Conservation (phyloP, 2,888 invertebrate species). For the Rhabditoides inermis region DNA sequence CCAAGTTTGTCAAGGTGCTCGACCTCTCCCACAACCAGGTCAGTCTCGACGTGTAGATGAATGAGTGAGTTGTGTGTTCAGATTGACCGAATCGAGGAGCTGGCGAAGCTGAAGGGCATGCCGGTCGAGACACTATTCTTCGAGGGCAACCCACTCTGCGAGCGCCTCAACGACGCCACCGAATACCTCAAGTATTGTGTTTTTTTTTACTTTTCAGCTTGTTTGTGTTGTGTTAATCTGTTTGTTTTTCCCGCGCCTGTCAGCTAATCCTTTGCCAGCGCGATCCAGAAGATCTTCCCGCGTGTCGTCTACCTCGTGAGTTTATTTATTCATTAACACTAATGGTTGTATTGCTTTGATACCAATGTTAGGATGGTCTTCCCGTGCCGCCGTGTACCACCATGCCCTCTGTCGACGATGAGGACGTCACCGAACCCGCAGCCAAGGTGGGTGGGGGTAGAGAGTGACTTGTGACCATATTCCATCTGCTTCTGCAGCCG, state of each 20-base stretch:
- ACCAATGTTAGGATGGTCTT: conserved; percentile 17
- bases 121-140: conserved; percentile 37
- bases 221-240: neutral
- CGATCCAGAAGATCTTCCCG: conserved; percentile 39
- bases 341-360: conserved; percentile 1
- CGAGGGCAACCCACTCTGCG: conserved; percentile 43
- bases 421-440: conserved; percentile 4
- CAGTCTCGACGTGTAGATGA: neutral
- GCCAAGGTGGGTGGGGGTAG: neutral
- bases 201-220: conserved; percentile 4
- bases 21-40: conserved; percentile 47
- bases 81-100: conserved; percentile 32
- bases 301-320: conserved; percentile 35
- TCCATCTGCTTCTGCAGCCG: conserved; percentile 30
- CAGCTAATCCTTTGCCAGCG: conserved; percentile 20
- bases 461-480: no score
- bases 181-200: conserved; percentile 21
- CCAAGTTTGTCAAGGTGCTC: conserved; percentile 37
- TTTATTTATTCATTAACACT: conserved; percentile 1
- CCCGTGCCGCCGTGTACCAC: conserved; percentile 10
- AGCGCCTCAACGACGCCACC: conserved; percentile 18
- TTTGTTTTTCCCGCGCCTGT: conserved; percentile 1
- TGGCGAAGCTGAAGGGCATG: conserved; percentile 35
- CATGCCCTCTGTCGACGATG: conserved; percentile 3
- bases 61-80: conserved; percentile 11